Conservation (phyloP, 2,113 vertebrate genomes). For the Heliornis fulica region DNA sequence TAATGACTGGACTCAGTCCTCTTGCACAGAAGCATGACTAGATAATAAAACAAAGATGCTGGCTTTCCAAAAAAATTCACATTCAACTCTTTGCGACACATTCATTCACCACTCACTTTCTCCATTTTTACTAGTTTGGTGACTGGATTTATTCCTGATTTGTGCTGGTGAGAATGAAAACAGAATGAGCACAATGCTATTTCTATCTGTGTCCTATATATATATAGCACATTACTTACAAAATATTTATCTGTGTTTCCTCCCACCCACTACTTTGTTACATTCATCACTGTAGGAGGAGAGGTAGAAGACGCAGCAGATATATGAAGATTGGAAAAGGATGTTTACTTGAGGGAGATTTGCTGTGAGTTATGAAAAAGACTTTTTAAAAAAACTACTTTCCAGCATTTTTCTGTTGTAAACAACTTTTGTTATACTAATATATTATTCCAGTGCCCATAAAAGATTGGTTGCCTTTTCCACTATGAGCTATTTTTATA, state of each 20-base stretch:
- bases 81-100: background rate
- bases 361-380: background rate
- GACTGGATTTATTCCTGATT: background rate
- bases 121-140: background rate
- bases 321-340: background rate
- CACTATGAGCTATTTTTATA: background rate
- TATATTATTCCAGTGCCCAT: background rate
- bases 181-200: conserved; percentile 1
- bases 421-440: background rate
- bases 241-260: conserved; percentile 50
- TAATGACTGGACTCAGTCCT: conserved; percentile 28
- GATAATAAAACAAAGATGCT: conserved; percentile 64
- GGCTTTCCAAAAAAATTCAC: background rate
- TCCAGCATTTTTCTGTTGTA: background rate
- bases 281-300: conserved; percentile 1
- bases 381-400: background rate
- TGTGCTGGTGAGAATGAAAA: background rate
- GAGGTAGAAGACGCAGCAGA: background rate
- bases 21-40: conserved; percentile 59
- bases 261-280: conserved; percentile 36
- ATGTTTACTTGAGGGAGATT: conserved; percentile 17
- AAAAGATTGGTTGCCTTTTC: background rate
- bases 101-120: conserved; percentile 47
- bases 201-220: conserved; percentile 4
- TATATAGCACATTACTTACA: background rate